Percentiles rank a stretch among this genome's conserved stretches.
phyloP scores from a whole-genome alignment of 1,140 invertebrate genomes.

The Trypoxylus dichotomus region DNA sequence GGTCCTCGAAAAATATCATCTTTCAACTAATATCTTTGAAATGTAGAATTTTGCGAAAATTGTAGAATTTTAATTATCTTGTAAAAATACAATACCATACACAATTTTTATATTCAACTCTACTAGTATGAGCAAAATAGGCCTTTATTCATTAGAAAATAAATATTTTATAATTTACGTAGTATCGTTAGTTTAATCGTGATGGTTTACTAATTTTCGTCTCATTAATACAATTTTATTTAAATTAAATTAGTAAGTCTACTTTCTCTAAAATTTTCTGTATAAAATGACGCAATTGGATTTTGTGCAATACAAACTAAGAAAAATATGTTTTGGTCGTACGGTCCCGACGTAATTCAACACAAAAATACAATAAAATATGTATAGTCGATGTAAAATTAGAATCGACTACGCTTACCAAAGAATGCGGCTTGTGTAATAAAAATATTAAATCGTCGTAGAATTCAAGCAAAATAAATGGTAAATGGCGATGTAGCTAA shows the following conservation, averaged over 20 bases:
- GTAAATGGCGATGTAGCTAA: background rate
- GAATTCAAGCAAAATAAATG: background rate
- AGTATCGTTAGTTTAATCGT: no score
- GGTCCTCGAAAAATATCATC: no score
- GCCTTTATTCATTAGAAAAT: no score
- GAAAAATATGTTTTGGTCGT: slow-evolving; percentile 1
- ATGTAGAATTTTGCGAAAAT: no score
- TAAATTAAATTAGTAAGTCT: background rate
- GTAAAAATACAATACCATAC: no score
- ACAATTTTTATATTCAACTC: no score
- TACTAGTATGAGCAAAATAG: no score
- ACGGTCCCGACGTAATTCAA: background rate
- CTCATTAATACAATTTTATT: no score
- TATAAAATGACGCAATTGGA: background rate
- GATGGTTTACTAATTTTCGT: no score
- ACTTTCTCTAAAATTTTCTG: background rate
- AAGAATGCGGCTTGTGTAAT: background rate
- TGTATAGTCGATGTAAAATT: slow-evolving; percentile 27
- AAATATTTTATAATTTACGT: no score
- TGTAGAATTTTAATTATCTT: no score
- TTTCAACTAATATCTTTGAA: no score
- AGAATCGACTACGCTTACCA: slow-evolving; percentile 5
- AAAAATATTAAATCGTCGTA: background rate
- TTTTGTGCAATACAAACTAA: background rate
- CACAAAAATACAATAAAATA: slow-evolving; percentile 30